Base-by-base conservation (phyloP, 53 echinoderm and acorn worm species). In the Crossaster papposus region DNA sequence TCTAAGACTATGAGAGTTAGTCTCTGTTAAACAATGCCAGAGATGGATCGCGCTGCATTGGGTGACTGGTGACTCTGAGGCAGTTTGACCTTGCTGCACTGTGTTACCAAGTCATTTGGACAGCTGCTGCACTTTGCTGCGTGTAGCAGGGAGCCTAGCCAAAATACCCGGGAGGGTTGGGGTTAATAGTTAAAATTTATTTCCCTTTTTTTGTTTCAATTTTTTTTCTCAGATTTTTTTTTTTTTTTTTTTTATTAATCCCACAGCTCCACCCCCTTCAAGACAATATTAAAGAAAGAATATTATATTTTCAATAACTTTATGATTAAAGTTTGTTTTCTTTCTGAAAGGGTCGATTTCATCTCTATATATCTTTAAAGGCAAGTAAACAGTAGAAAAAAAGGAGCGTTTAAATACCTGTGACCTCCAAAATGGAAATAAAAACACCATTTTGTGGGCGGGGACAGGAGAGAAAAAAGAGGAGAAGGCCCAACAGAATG, bases 341-440 rank as follows among this genome's bases (percentile, higher is more conserved):
- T 80, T 79, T 79, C 30, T 36, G 23, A 55, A 80, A 80, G 54
- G 31, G 34, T 80, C 11, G 26, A 26, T 80, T 31, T 54, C 32
- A 51, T 32, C 80, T 30, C 58, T 58, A 80, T 30, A 68, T 68
- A 68, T 68, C 68, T 24, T 74, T 32, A 74, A 74, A 74, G 75
- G 75, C 75, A 74, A 74, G 75, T 74, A 74, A 74, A 28, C 28
- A 28, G 28, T 14, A 11, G 12, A 18, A 2, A 58, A 58, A 14
- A 18, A 15, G 15, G 58, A 17, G 55, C 2, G 22, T 20, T 58
- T 20, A 2, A 20, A 58, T 8, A 20, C 53, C 58, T 18, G 22
- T 20, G 22, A 11, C 58, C 58, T n/a, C 58, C 58, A 3, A 15
- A 58, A 58, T 14, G 58, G 22, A 58, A 58, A 58, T 10, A 20